phyloP scores from a whole-genome alignment of 2,888 invertebrate species.

The Caenorhabditis plicata region DNA sequence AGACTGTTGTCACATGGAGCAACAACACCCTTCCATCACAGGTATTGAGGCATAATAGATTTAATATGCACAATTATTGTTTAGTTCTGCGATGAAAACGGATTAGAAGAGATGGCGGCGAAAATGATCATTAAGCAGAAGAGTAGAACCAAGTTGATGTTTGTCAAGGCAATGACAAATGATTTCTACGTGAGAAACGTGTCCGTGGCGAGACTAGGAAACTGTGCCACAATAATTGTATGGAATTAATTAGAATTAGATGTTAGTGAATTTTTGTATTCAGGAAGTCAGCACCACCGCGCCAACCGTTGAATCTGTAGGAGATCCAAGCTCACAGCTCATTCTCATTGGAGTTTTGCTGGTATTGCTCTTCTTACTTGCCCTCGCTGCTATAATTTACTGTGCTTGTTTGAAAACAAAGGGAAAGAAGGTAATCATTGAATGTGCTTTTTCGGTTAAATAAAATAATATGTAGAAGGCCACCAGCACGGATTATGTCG shows the following conservation, averaged over 20 bases:
- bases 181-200: slow-evolving; percentile 51
- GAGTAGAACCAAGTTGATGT: slow-evolving; percentile 42
- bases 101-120: slow-evolving; percentile 39
- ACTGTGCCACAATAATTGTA: too few relatives aligned
- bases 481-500: slow-evolving; percentile 63
- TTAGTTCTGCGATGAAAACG: slow-evolving; percentile 41
- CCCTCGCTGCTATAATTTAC: slow-evolving; percentile 72
- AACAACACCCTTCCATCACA: slow-evolving; percentile 40
- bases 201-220: slow-evolving; percentile 27
- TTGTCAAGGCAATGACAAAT: slow-evolving; percentile 50
- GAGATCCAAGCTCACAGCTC: slow-evolving; percentile 78
- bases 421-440: slow-evolving; percentile 32
- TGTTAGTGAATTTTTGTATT: too few relatives aligned
- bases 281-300: slow-evolving; percentile 37
- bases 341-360: slow-evolving; percentile 76
- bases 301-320: slow-evolving; percentile 32
- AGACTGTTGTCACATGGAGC: slow-evolving; percentile 39
- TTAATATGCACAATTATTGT: too few relatives aligned
- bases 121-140: slow-evolving; percentile 46
- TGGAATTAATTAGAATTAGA: too few relatives aligned
- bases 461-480: slow-evolving; percentile 13
- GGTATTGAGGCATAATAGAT: too few relatives aligned
- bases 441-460: not conserved
- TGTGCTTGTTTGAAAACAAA: slow-evolving; percentile 32
- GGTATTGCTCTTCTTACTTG: slow-evolving; percentile 79